A percentile compares a stretch with the other conserved stretches of the same genome.
These are phyloP conservation scores for Labroides dimidiatus DNA, from an alignment of 2,797 vertebrate genomes.

Conservation along the genomic window DNA sequence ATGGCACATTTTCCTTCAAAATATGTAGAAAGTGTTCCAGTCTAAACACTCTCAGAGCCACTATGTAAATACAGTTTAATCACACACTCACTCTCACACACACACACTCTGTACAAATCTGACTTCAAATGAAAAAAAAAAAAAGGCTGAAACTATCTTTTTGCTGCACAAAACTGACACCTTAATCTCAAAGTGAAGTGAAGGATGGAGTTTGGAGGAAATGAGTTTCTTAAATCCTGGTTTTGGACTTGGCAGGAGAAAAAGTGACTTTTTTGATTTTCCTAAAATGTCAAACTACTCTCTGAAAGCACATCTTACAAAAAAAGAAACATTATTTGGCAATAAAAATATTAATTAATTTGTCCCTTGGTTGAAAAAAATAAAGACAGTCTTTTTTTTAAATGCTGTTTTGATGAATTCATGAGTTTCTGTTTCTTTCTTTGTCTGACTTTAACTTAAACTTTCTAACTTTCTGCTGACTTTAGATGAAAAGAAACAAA, in stretches of 20 bases:
- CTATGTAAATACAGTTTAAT: constrained; percentile 56
- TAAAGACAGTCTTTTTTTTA: no score
- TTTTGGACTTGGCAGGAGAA: background rate
- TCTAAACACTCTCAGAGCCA: constrained; percentile 52
- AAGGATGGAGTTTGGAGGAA: constrained; percentile 17
- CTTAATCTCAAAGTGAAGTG: constrained; percentile 33
- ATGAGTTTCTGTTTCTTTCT: no score
- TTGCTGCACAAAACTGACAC: constrained; percentile 32
- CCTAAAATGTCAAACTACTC: constrained; percentile 17
- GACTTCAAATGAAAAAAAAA: constrained; percentile 69
- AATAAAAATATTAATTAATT: constrained; percentile 40
- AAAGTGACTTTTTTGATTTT: background rate
- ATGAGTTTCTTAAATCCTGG: background rate
- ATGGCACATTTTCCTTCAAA: constrained; percentile 50
- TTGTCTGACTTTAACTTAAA: no score
- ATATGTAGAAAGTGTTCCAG: constrained; percentile 53
- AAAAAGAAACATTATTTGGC: constrained; percentile 26
- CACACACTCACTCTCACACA: constrained; percentile 7
- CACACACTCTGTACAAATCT: constrained; percentile 57
- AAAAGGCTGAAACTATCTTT: constrained; percentile 68
- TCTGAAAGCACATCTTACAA: constrained; percentile 29
- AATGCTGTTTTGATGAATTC: no score
- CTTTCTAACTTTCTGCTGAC: background rate
- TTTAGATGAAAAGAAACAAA: background rate
- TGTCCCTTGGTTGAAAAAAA: background rate